These are phyloP conservation scores for Dryococelus australis DNA, from an alignment of 2,888 invertebrate species.

Conservation along the genomic window DNA sequence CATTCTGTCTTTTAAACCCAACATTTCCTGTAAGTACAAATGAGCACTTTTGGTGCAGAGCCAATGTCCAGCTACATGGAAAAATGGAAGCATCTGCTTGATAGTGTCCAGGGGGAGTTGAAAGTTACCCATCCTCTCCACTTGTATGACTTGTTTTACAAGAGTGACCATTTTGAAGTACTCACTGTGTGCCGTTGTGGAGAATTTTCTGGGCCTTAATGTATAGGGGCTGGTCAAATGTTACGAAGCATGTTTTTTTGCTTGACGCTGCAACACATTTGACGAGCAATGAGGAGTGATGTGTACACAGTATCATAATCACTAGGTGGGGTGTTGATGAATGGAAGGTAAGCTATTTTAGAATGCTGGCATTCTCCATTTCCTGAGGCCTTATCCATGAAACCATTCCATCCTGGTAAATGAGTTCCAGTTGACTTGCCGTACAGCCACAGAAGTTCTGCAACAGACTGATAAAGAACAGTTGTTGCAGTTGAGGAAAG, in stretches of 20 bases:
- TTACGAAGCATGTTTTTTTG: constrained; percentile 50
- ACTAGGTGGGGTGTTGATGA: constrained; percentile 44
- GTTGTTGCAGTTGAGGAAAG: not conserved
- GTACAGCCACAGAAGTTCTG: constrained; percentile 40
- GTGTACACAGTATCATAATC: constrained; percentile 47
- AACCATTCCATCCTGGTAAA: constrained; percentile 47
- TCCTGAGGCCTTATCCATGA: constrained; percentile 45
- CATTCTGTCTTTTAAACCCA: constrained; percentile 32
- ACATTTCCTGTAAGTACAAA: constrained; percentile 46
- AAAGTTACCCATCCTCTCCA: constrained; percentile 39
- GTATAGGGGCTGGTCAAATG: constrained; percentile 54
- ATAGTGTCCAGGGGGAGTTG: constrained; percentile 41
- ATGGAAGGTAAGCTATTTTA: constrained; percentile 37
- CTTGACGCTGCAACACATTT: constrained; percentile 44
- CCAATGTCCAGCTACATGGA: constrained; percentile 46
- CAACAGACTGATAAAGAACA: not conserved
- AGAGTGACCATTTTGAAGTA: constrained; percentile 40
- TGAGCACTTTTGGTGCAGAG: constrained; percentile 44
- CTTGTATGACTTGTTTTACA: constrained; percentile 32
- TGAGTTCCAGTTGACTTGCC: constrained; percentile 38
- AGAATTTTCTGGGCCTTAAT: constrained; percentile 53
- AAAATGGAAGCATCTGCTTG: constrained; percentile 40
- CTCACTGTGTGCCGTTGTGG: constrained; percentile 43
- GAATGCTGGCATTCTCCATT: constrained; percentile 32
- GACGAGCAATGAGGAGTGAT: constrained; percentile 43